Evolutionary conservation across 2,113 vertebrate species (phyloP).

Genomic region (Ctenodactylus gundi): DNA sequence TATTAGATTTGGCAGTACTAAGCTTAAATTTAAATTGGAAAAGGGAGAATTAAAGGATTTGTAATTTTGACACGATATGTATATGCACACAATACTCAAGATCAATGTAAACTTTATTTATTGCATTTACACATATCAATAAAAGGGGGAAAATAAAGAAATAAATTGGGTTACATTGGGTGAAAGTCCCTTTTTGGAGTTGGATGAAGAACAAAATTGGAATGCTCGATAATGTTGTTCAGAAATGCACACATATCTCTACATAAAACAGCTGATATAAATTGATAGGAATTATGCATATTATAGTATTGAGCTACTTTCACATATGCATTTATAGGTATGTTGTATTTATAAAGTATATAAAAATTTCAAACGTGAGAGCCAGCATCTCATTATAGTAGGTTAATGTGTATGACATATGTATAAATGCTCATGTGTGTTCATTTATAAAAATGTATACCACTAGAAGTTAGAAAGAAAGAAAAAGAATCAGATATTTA

Average conservation of each 20-base stretch:
- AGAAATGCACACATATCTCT: background rate
- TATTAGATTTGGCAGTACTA: background rate
- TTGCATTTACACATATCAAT: too few relatives aligned
- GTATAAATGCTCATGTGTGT: background rate
- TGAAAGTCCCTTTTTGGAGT: background rate
- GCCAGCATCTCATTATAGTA: background rate
- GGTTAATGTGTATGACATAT: background rate
- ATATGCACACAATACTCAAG: too few relatives aligned
- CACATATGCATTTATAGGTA: background rate
- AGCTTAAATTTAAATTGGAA: background rate
- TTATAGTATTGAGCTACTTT: background rate
- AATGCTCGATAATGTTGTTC: background rate
- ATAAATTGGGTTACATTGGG: too few relatives aligned
- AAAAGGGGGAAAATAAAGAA: too few relatives aligned
- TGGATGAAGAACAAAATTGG: background rate
- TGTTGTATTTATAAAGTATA: background rate
- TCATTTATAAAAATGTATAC: background rate
- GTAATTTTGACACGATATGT: too few relatives aligned
- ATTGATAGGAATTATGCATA: background rate
- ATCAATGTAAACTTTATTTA: too few relatives aligned
- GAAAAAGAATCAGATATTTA: background rate
- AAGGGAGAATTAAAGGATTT: too few relatives aligned
- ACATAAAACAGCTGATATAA: fast-evolving
- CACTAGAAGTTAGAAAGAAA: background rate
- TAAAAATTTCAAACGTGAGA: background rate